Percentiles rank a stretch among this genome's conserved stretches.
phyloP scores from a whole-genome alignment of 1,140 invertebrate genomes.

The Venustaconcha ellipsiformis region DNA sequence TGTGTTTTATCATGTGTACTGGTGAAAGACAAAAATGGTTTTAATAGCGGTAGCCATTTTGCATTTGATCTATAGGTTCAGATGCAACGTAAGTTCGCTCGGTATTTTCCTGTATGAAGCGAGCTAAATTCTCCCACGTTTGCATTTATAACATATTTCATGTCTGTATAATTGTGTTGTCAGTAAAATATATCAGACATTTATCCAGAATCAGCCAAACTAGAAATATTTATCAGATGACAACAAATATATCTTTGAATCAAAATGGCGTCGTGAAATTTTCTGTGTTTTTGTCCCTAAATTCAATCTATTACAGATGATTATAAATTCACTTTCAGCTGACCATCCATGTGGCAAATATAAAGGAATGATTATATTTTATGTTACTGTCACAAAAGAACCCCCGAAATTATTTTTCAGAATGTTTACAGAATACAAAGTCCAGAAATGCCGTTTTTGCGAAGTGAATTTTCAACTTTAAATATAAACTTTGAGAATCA shows the following conservation, averaged over 20 bases:
- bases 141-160: no score
- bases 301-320: conserved; percentile 1
- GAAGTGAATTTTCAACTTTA: conserved; percentile 26
- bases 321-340: not conserved
- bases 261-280: conserved; percentile 33
- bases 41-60: no score
- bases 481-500: conserved; percentile 16
- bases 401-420: not conserved
- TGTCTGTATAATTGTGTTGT: no score
- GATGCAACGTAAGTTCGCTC: no score
- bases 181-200: no score
- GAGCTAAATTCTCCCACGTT: no score
- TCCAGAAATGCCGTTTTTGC: conserved; percentile 20
- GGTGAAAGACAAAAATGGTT: no score
- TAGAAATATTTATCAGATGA: no score
- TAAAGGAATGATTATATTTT: conserved; percentile 26
- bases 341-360: conserved; percentile 5
- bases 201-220: no score
- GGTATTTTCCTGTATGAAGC: no score
- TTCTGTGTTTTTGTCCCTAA: conserved; percentile 29
- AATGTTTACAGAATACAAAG: conserved; percentile 11
- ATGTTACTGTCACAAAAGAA: conserved; percentile 1
- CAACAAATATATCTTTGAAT: not conserved
- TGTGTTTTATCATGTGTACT: no score
- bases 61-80: no score